Percentiles rank a stretch among this genome's conserved stretches.
Evolutionary conservation across 2,797 vertebrate species (phyloP).

Genomic region (Ctenopoma multispine): DNA sequence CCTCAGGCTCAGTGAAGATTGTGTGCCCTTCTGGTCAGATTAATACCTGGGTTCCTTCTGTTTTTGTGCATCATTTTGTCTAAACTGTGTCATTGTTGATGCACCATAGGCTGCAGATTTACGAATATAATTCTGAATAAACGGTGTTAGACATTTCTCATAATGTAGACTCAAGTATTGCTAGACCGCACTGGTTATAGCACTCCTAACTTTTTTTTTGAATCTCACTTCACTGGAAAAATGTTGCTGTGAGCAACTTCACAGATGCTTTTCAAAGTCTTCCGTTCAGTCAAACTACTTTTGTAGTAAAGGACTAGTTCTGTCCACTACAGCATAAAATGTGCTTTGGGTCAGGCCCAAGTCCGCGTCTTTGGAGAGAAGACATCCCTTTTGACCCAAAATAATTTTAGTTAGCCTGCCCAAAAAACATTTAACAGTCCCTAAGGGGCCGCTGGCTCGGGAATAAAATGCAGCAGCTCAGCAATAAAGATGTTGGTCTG

Average conservation of each 20-base stretch:
- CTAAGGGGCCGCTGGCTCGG: slow-evolving; percentile 51
- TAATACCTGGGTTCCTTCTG: slow-evolving; percentile 40
- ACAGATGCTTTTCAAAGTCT: slow-evolving; percentile 39
- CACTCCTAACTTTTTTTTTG: slow-evolving; percentile 7
- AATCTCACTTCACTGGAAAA: slow-evolving; percentile 37
- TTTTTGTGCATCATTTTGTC: slow-evolving; percentile 38
- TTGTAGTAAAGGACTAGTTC: slow-evolving; percentile 41
- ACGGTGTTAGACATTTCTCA: slow-evolving; percentile 14
- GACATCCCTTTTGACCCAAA: slow-evolving; percentile 68
- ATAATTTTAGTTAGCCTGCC: slow-evolving; percentile 67
- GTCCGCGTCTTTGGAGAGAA: slow-evolving; percentile 52
- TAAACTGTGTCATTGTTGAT: slow-evolving; percentile 11
- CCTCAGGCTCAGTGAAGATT: slow-evolving; percentile 24
- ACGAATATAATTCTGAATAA: slow-evolving; percentile 1
- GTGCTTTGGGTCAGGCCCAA: slow-evolving; percentile 46
- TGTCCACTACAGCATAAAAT: slow-evolving; percentile 66
- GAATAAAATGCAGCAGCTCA: slow-evolving; percentile 59
- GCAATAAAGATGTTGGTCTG: slow-evolving; percentile 26
- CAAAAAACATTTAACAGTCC: slow-evolving; percentile 65
- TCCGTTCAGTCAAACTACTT: slow-evolving; percentile 50
- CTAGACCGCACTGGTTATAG: slow-evolving; percentile 9
- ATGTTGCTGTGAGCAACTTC: slow-evolving; percentile 44
- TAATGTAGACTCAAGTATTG: neutral
- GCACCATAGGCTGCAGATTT: slow-evolving; percentile 23
- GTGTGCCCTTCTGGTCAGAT: slow-evolving; percentile 3